These are phyloP conservation scores for Procambarus virginalis DNA, from an alignment of 1,140 invertebrate species.

Conservation along the genomic window DNA sequence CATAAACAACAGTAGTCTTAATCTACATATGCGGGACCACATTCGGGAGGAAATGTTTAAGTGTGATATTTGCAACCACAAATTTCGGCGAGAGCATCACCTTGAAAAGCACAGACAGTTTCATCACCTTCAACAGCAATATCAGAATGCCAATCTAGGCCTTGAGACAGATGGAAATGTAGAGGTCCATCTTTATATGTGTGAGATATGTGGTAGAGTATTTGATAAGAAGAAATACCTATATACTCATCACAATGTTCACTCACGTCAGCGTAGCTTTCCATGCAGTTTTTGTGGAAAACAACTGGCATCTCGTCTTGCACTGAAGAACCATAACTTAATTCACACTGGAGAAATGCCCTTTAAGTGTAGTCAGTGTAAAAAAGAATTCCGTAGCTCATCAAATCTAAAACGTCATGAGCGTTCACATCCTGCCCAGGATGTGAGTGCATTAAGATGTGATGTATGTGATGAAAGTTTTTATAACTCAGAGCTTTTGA, in stretches of 20 bases:
- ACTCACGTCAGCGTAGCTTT: slow-evolving; percentile 65
- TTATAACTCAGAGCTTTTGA: slow-evolving; percentile 44
- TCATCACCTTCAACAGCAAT: slow-evolving; percentile 59
- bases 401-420: slow-evolving; percentile 65
- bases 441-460: slow-evolving; percentile 28
- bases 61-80: slow-evolving; percentile 68
- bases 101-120: slow-evolving; percentile 61
- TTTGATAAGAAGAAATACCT: slow-evolving; percentile 70
- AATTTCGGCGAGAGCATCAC: slow-evolving; percentile 65
- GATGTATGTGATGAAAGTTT: slow-evolving; percentile 58
- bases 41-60: slow-evolving; percentile 68
- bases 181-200: slow-evolving; percentile 63
- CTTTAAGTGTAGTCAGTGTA: slow-evolving; percentile 59
- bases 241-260: slow-evolving; percentile 69
- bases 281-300: slow-evolving; percentile 65
- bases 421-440: slow-evolving; percentile 42
- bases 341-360: slow-evolving; percentile 69
- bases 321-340: slow-evolving; percentile 66
- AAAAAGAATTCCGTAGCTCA: slow-evolving; percentile 68
- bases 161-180: slow-evolving; percentile 51
- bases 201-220: slow-evolving; percentile 66
- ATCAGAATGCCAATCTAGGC: slow-evolving; percentile 51
- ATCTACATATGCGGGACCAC: slow-evolving; percentile 68
- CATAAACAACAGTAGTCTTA: slow-evolving; percentile 82
- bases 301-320: slow-evolving; percentile 63